Evolutionary conservation across 1,140 invertebrate species (phyloP), one percentile per base, ranked within the genome.

Genomic region (Apolygus lucorum): DNA sequence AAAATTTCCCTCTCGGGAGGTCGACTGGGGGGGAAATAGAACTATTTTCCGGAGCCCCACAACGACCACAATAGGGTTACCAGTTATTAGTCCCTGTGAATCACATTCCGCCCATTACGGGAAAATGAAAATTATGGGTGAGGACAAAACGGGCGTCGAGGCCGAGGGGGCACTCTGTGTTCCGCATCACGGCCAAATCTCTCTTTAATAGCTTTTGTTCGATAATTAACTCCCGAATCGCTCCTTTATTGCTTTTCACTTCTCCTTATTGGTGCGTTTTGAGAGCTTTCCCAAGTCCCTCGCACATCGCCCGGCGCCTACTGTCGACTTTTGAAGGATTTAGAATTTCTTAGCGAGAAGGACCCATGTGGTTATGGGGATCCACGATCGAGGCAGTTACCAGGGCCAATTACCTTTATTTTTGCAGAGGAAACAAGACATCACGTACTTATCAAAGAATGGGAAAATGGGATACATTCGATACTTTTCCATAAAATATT

Each of bases 91-190:
- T 8, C 54, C 24, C 54, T 62, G 14, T 62, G 54, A 62, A 62
- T 62, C 54, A 62, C 54, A 62, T 62, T 62, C 54, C 22, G 24
- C 54, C 54, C 54, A 62, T 62, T 62, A 22, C 54, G 54, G 8
- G 54, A 62, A 62, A 62, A 62, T 62, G 54, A 62, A 62, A 62
- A 62, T 62, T 62, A 62, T 25, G 54, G 54, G 54, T n/a, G 54
- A n/a, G 54, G 54, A 62, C 54, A 62, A 62, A 62, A 62, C 24
- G 34, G 17, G 34, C 34, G 34, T 11, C 8, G 17, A 17, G 34
- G 34, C 8, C 8, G 34, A 49, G 17, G 54, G 54, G 14, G 8
- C 8, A 49, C 34, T 49, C 54, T 22, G 54, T 11, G 14, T 62
- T n/a, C 14, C 54, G 54, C 54, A 62, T 62, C 54, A 22, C 8